A percentile compares a stretch with the other conserved stretches of the same genome.
Conservation (phyloP, 2,113 vertebrate genomes). For the Pelvicachromis taeniatus region DNA sequence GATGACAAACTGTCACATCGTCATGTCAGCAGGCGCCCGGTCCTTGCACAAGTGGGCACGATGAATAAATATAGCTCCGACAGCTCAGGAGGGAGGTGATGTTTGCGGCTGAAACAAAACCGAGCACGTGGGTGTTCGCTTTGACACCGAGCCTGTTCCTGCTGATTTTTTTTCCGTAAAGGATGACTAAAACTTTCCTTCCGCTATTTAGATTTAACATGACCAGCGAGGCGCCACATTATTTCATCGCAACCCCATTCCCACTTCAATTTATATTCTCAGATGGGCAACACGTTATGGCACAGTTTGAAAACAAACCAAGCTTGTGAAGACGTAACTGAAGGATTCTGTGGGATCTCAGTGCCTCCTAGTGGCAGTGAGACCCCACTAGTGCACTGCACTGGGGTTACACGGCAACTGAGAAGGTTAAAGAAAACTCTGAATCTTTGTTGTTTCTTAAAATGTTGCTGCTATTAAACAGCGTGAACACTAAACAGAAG, state of each 20-base stretch:
- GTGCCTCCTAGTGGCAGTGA: constrained; percentile 47
- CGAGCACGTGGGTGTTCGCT: not conserved
- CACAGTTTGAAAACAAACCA: constrained; percentile 6
- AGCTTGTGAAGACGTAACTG: not conserved
- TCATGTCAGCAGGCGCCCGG: not conserved
- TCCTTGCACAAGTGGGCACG: not conserved
- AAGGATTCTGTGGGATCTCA: not conserved
- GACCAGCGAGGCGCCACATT: not conserved
- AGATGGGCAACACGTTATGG: not conserved
- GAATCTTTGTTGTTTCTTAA: not conserved
- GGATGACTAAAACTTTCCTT: not conserved
- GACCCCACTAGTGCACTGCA: not conserved
- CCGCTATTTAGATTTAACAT: not conserved
- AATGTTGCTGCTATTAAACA: not conserved
- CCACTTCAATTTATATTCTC: not conserved
- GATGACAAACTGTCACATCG: not conserved
- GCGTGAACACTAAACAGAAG: not conserved
- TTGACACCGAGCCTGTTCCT: not conserved
- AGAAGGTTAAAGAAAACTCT: not conserved
- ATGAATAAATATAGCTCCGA: not conserved
- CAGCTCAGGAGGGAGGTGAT: not conserved
- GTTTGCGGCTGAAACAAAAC: not conserved
- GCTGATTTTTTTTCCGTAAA: not conserved
- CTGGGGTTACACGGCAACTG: not conserved
- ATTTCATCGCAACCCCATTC: not conserved